phyloP scores from a whole-genome alignment of 2,888 invertebrate species.

The Platynereis dumerilii region DNA sequence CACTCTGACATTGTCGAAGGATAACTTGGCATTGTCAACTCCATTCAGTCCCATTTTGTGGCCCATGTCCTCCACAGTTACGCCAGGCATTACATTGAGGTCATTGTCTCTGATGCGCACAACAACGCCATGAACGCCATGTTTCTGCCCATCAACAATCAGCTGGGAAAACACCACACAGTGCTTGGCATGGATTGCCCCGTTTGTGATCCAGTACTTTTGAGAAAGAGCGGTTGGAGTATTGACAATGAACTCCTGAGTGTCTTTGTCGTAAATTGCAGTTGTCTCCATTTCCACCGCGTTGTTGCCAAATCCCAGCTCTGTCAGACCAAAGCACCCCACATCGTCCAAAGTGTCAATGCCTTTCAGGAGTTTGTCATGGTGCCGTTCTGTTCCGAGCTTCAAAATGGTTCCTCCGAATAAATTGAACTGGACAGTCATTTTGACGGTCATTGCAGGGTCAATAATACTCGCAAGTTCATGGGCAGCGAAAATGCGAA shows the following conservation, averaged over 20 bases:
- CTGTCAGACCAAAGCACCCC: constrained; percentile 45
- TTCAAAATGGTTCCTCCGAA: constrained; percentile 60
- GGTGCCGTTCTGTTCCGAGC: constrained; percentile 61
- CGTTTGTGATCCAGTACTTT: constrained; percentile 49
- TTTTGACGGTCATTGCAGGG: constrained; percentile 43
- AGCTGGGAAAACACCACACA: constrained; percentile 44
- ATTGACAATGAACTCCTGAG: constrained; percentile 41
- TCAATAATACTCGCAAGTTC: constrained; percentile 44
- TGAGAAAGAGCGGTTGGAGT: constrained; percentile 41
- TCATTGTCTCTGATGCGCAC: constrained; percentile 42
- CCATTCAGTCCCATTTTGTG: constrained; percentile 46
- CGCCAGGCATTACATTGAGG: constrained; percentile 38
- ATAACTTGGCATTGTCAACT: constrained; percentile 46
- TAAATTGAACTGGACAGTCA: constrained; percentile 56
- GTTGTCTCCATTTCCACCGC: constrained; percentile 49
- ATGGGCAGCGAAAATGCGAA: constrained; percentile 43
- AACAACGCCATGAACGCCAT: constrained; percentile 42
- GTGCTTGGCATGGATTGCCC: constrained; percentile 47
- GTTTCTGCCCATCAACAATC: constrained; percentile 30
- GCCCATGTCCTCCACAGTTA: constrained; percentile 45
- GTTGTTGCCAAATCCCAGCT: constrained; percentile 46
- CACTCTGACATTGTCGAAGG: constrained; percentile 42
- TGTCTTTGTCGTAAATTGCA: constrained; percentile 40
- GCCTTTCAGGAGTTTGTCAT: constrained; percentile 46
- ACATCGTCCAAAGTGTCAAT: constrained; percentile 43